Percentiles rank a stretch among this genome's conserved stretches.
Evolutionary conservation across 2,888 invertebrate species (phyloP).

Genomic region (Meandrusa payeni): DNA sequence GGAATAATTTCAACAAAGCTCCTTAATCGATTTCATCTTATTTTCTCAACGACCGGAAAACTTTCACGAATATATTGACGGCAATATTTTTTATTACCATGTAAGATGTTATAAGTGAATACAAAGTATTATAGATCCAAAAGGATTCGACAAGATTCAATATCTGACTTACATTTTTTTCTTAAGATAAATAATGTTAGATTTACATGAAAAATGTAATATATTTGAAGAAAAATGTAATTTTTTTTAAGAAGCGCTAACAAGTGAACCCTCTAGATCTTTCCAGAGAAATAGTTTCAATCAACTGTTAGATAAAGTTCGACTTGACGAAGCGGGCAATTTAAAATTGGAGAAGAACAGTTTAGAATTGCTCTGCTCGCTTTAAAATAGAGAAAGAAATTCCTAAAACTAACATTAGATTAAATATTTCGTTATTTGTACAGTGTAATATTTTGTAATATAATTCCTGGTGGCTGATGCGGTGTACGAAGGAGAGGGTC

Average conservation of each 20-base stretch:
- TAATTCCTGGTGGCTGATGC: no score
- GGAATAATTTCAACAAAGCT: conserved; percentile 24
- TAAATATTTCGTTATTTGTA: no score
- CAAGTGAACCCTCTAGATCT: conserved; percentile 48
- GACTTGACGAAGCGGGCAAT: conserved; percentile 53
- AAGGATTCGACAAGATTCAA: conserved; percentile 20
- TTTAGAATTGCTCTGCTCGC: conserved; percentile 60
- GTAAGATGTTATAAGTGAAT: conserved; percentile 19
- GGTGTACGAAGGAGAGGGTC: no score
- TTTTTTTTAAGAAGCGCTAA: conserved; percentile 39
- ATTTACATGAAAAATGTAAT: neutral
- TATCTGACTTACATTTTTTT: conserved; percentile 13
- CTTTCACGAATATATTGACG: conserved; percentile 19
- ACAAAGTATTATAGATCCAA: conserved; percentile 22
- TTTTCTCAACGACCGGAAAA: conserved; percentile 18
- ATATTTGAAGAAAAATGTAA: neutral
- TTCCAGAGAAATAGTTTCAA: conserved; percentile 58
- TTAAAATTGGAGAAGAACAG: conserved; percentile 57
- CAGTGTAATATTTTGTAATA: no score
- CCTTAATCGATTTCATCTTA: conserved; percentile 23
- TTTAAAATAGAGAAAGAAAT: conserved; percentile 36
- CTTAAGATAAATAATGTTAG: neutral
- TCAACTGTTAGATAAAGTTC: conserved; percentile 71
- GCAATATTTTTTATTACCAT: conserved; percentile 24
- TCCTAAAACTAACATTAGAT: conserved; percentile 39